Conservation (phyloP, 2,113 vertebrate genomes). For the Lamprologus lemairii region DNA sequence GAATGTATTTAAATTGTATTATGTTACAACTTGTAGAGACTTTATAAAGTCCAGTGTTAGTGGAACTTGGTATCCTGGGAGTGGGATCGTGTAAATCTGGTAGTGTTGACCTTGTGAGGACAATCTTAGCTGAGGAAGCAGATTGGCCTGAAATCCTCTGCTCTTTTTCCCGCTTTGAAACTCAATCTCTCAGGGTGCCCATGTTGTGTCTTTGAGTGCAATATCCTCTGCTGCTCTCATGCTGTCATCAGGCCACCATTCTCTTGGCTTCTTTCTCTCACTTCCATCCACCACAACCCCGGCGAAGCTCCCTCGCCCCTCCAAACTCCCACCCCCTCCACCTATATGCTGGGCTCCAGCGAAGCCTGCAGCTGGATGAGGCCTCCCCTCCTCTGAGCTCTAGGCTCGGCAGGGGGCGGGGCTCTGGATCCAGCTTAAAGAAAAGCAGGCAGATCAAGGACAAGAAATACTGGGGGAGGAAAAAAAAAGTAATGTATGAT, state of each 20-base stretch:
- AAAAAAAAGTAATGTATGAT: constrained; percentile 59
- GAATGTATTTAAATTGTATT: not conserved
- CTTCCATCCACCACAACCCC: not conserved
- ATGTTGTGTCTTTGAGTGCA: constrained; percentile 69
- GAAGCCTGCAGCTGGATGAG: constrained; percentile 63
- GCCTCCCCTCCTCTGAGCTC: constrained; percentile 55
- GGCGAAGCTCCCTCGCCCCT: not conserved
- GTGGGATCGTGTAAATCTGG: not conserved
- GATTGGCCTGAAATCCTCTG: constrained; percentile 18
- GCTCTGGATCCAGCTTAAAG: constrained; percentile 66
- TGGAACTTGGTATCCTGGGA: not conserved
- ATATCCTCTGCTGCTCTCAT: constrained; percentile 58
- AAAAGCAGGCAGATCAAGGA: constrained; percentile 68
- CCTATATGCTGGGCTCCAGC: constrained; percentile 28
- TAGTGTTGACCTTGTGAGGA: not conserved
- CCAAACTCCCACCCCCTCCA: not conserved
- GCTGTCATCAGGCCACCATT: constrained; percentile 61
- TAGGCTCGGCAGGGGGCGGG: constrained; percentile 51
- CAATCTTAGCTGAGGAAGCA: constrained; percentile 9
- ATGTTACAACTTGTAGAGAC: not conserved
- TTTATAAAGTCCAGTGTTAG: not conserved
- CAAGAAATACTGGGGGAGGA: constrained; percentile 49
- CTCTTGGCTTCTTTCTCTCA: constrained; percentile 31
- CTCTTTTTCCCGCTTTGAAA: constrained; percentile 63
- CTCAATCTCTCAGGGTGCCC: constrained; percentile 50